Base-by-base conservation (phyloP, 1,140 invertebrate genomes). In the Drusus annulatus region DNA sequence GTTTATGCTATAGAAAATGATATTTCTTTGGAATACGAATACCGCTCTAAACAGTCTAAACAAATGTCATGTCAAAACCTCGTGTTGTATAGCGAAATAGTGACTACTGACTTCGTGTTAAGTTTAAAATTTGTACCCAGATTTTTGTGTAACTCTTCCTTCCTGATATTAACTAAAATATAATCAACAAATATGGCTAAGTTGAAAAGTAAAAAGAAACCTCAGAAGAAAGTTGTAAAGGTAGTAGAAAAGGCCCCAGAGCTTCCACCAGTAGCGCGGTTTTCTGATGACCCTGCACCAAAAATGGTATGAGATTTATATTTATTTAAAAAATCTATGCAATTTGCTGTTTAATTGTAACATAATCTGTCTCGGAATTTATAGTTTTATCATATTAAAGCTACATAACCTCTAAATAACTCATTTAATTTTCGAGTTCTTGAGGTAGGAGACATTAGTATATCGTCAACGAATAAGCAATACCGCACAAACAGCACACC, bases 231-330 rank as follows among this genome's bases (percentile, higher is more conserved):
- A n/a, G 45, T 58, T 16, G 75, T 52, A 23, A 75, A 45, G n/a
- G 58, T 65, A 16, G 78, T 62, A 56, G 78, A 74, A 69, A 78
- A 80, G 73, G 50, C 81, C 23, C 17, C 74, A 45, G 69, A 85
- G 80, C 74, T 86, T 76, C 86, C 87, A 16, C 85, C 88, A 16
- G 50, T 83, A 4, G 88, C 86, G 78, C 84, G 87, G 80, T 84
- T 83, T 23, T 90, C 90, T 0, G 88, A 91, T 83, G 90, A 91
- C 74, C 88, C 88, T 13, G 13, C 81, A 21, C 80, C 85, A 17
- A 90, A 89, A 85, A 90, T 89, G 86, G 90, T 90, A 84, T 80
- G 62, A 36, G 6, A 76, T 21, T 50, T 21, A 15, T 62, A 28
- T 45, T 10, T 0, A 0, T 16, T 62, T 50, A 21, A n/a, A 16